Conservation (phyloP, 92 coral and sea anemone genomes). For the Plumapathes pennacea region DNA sequence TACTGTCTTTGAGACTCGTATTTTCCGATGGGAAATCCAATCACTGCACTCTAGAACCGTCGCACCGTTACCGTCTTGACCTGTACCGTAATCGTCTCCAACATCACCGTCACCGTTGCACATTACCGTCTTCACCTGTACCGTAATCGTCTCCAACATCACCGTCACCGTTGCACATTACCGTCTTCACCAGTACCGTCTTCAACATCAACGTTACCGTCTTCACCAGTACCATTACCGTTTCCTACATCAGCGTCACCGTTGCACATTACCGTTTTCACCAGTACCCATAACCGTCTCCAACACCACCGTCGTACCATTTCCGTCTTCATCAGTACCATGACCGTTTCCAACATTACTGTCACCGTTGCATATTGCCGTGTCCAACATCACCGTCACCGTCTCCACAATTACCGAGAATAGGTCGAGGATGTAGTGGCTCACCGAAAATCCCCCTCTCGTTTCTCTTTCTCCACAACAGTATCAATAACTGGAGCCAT, state of each 20-base stretch:
- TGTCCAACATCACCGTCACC: too few species aligned
- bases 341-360: background rate
- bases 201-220: background rate
- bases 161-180: too few species aligned
- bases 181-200: background rate
- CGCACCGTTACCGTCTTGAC: too few species aligned
- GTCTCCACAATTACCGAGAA: background rate
- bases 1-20: too few species aligned
- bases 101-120: too few species aligned
- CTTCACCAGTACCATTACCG: background rate
- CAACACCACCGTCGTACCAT: background rate
- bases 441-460: conserved; percentile 90
- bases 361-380: too few species aligned
- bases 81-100: too few species aligned
- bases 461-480: conserved; percentile 85
- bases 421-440: too few species aligned
- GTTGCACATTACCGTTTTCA: background rate
- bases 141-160: background rate
- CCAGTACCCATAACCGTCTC: background rate
- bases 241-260: background rate
- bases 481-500: conserved; percentile 88
- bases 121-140: background rate
- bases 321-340: background rate
- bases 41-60: too few species aligned
- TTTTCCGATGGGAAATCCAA: too few species aligned